Base-by-base conservation (phyloP, 2,797 vertebrate genomes). In the Aldrovandia affinis region DNA sequence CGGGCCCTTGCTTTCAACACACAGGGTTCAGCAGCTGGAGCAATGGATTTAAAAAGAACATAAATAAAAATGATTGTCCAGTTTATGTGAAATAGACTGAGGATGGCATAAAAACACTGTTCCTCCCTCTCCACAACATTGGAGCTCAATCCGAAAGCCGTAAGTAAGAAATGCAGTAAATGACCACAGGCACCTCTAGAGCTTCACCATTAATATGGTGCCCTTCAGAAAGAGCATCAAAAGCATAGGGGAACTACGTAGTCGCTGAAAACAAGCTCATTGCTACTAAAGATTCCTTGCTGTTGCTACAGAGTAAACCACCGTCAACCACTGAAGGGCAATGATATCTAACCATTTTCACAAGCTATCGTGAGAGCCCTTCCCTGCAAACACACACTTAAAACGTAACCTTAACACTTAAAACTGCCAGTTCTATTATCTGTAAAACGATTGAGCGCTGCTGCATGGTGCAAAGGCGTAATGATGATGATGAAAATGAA, bases 371-470 rank as follows among this genome's bases (percentile, higher is more conserved):
- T 15, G 28, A 79, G 47, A 33, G 47, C 6, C 5, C 65, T 18
- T n/a, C 9, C 1, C 63, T 77, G 65, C 81, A 61, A 78, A 63
- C 82, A 80, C 47, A 80, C 57, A 28, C n/a, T n/a, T n/a, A n/a
- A 36, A 44, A 63, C 50, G 83, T 63, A 87, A 85, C 83, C 84
- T 83, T 86, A 84, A 81, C 78, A 81, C 22, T 39, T n/a, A 28
- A n/a, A 63, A 12, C 2, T 86, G 84, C 84, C 88, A 87, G 80
- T 88, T 79, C 39, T 57, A 57, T 83, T 80, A 78, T 83, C 42
- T 81, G 59, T 83, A 86, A 85, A 86, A 80, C 20, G 61, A 59
- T 78, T 55, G 18, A 22, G 50, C 61, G 68, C 68, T 15, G 28
- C 80, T 84, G 81, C 47, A 68, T 70, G 55, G 52, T n/a, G 36